phyloP scores from a whole-genome alignment of 2,113 vertebrate species.

The Caloenas nicobarica region DNA sequence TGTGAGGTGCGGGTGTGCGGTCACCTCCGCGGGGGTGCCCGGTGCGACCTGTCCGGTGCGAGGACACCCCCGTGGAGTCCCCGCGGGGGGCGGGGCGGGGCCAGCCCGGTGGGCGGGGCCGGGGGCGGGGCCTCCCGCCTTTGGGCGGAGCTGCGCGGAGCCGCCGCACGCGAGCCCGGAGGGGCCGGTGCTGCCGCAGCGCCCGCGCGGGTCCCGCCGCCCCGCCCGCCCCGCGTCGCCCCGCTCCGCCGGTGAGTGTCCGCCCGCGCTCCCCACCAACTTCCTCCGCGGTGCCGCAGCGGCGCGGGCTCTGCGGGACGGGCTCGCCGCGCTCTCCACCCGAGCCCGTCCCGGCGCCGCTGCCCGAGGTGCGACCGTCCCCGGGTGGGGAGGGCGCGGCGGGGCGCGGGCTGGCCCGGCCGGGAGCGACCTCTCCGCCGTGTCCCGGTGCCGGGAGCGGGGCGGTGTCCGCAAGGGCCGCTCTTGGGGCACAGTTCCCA shows the following conservation, averaged over 20 bases:
- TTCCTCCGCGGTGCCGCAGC: conserved; percentile 19
- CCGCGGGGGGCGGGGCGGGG: neutral
- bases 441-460: neutral
- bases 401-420: no score
- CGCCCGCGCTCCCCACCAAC: neutral
- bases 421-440: neutral
- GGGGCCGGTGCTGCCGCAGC: conserved; percentile 11
- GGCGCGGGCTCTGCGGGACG: neutral
- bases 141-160: neutral
- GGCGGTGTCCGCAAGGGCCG: neutral
- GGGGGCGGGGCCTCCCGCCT: neutral
- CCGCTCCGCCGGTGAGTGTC: neutral
- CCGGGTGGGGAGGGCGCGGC: neutral
- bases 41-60: no score
- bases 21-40: no score
- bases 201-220: neutral
- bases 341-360: neutral
- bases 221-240: neutral
- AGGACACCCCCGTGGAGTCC: no score
- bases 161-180: neutral
- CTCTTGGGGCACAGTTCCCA: neutral
- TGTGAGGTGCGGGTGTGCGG: no score
- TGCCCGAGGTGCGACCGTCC: neutral
- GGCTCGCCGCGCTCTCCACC: neutral
- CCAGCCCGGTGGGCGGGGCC: neutral